Percentiles rank a stretch among this genome's conserved stretches.
phyloP scores from a whole-genome alignment of 2,113 vertebrate species.

The Catharus fuscescens region DNA sequence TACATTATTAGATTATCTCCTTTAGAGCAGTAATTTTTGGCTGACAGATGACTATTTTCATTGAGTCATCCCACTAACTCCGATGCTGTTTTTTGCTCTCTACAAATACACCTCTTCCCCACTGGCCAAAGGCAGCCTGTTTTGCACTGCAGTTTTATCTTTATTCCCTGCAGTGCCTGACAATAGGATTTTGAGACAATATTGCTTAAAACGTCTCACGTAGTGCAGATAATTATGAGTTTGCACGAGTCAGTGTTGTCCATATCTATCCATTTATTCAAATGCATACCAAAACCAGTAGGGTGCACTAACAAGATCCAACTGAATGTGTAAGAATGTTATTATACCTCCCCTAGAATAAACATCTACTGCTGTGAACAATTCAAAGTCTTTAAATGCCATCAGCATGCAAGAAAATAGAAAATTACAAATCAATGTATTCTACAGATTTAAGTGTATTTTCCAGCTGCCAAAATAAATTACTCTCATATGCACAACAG shows the following conservation, averaged over 20 bases:
- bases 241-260: neutral
- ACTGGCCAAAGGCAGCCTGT: neutral
- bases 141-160: neutral
- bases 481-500: neutral
- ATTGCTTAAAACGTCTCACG: accelerated
- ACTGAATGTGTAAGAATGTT: neutral
- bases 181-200: neutral
- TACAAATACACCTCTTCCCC: neutral
- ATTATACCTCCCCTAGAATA: neutral
- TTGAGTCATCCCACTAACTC: neutral
- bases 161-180: neutral
- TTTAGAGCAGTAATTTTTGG: neutral
- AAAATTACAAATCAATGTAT: conserved; percentile 2
- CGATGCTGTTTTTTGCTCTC: neutral
- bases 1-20: neutral
- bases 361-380: conserved; percentile 30
- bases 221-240: neutral
- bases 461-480: conserved; percentile 52
- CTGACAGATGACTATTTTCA: neutral
- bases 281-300: neutral
- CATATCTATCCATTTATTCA: neutral
- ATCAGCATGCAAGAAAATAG: conserved; percentile 27
- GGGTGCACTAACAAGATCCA: neutral
- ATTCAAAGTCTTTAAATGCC: conserved; percentile 29
- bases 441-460: neutral